Base-by-base conservation (phyloP, 2,888 invertebrate genomes). In the Meghimatium bilineatum region DNA sequence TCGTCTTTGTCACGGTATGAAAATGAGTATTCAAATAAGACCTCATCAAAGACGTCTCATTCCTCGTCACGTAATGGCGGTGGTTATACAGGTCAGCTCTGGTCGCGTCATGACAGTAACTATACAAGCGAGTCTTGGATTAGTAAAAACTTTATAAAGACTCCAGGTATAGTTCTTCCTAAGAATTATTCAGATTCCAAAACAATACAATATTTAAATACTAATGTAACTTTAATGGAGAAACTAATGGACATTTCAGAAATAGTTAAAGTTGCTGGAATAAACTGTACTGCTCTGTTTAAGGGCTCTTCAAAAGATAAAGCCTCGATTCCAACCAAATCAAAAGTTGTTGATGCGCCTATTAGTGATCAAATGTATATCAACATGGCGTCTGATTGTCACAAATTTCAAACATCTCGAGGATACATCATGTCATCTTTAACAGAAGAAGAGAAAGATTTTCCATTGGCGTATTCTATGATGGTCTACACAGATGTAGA, bases 391-490 rank as follows among this genome's bases (percentile, higher is more conserved):
- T 26, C 69, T 6, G 83, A 89, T 74, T 90, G 90, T 71, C 32
- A 75, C 6, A 36, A 32, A 44, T 82, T 88, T 26, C 85, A 85
- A 38, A 52, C 80, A 23, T 82, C 85, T 38, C 79, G 79, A 2
- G 75, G 80, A 3, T 84, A 79, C 56, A 80, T 84, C 34, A 80
- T 66, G 66, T 78, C 79, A 12, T 66, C 75, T 5, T 38, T 83
- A 56, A 83, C 80, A 23, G 20, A 67, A 34, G 88, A 89, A 75
- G 91, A 91, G 76, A 85, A 86, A 34, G 49, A 86, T 26, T 91
- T 88, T 76, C 90, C 91, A 8, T 74, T 92, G 17, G 91, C 91
- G 8, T 92, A 87, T 85, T 88, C 89, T 72, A 87, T 92, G 34
- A 60, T 90, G 1, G 88, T 91, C 72, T 90, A 88, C 79, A 88